Percentiles rank a stretch among this genome's conserved stretches.
Evolutionary conservation across 2,888 invertebrate species (phyloP).

Genomic region (Mystacides longicornis): DNA sequence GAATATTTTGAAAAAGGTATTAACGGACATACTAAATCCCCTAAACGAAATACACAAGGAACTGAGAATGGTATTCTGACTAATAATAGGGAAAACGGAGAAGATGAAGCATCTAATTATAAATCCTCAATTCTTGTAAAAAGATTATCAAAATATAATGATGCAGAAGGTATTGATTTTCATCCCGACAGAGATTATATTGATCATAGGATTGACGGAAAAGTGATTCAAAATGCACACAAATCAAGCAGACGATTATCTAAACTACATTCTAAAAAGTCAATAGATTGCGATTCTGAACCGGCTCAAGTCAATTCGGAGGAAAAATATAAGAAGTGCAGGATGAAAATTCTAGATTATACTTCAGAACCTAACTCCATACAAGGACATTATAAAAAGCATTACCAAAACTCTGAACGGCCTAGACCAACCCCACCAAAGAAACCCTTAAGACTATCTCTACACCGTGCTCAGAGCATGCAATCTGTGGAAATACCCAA

Average conservation of each 20-base stretch:
- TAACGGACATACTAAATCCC: conserved; percentile 11
- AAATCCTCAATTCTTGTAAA: conserved; percentile 16
- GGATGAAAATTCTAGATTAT: conserved; percentile 43
- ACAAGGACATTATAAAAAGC: conserved; percentile 40
- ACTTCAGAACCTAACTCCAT: conserved; percentile 51
- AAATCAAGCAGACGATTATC: conserved; percentile 46
- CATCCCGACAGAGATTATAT: conserved; percentile 45
- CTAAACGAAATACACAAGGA: conserved; percentile 10
- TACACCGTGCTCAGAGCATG: conserved; percentile 76
- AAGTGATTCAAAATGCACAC: conserved; percentile 47
- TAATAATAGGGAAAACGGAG: conserved; percentile 9
- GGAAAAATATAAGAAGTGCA: conserved; percentile 37
- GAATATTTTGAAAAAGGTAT: conserved; percentile 20
- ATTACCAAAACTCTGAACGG: conserved; percentile 36
- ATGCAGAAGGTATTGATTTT: conserved; percentile 42
- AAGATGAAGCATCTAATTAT: background rate
- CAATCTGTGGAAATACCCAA: conserved; percentile 51
- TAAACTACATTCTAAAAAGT: conserved; percentile 52
- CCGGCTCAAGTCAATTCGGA: conserved; percentile 47
- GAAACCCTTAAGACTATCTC: conserved; percentile 72
- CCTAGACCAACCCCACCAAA: conserved; percentile 74
- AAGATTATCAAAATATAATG: conserved; percentile 28
- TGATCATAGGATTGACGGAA: conserved; percentile 46
- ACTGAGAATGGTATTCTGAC: conserved; percentile 8
- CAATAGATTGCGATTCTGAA: conserved; percentile 73